Evolutionary conservation across 2,113 vertebrate species (phyloP), one percentile per base, ranked within the genome.

Genomic region (Hippocampus zosterae): DNA sequence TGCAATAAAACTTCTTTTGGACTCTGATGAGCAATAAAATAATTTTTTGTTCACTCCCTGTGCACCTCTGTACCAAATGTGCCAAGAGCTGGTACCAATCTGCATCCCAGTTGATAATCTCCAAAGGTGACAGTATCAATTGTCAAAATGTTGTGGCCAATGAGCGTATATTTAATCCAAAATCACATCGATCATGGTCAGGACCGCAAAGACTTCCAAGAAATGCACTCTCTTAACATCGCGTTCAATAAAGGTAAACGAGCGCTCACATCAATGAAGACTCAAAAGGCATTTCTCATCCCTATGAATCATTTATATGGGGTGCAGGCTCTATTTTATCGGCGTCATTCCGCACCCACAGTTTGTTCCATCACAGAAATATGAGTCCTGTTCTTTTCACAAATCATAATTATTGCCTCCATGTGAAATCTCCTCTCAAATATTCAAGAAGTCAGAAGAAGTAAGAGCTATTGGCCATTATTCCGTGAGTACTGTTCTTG

Each of bases 221-320:
- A 60, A 60, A 60, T 60, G 27, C 37, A 19, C 29, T 33, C 15
- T 16, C 6, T 19, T 25, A 52, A 67, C 8, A 53, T 10, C 8
- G 21, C 29, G 40, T 70, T 70, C 70, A 27, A 71, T 40, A 40
- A 37, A 19, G 50, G 11, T 67, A 44, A 71, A 68, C 46, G 21
- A 70, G 44, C 29, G n/a, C 16, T 29, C 42, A 41, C 53, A 53
- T 71, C 71, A 72, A 6, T 46, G 29, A 72, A 65, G 53, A 75
- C 21, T 69, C 40, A 23, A 40, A 2, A 3, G 11, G 2, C 42
- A 52, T 69, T 65, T 69, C 66, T 57, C 55, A 57, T 50, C 40
- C 41, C 41, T 19, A 67, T 76, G 44, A 82, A 79, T 84, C 67
- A 78, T 83, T 77, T 59, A 72, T 77, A 42, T 16, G 42, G 1